Evolutionary conservation across 2,797 vertebrate genomes (phyloP).

Genomic region (Poeciliopsis gracilis): DNA sequence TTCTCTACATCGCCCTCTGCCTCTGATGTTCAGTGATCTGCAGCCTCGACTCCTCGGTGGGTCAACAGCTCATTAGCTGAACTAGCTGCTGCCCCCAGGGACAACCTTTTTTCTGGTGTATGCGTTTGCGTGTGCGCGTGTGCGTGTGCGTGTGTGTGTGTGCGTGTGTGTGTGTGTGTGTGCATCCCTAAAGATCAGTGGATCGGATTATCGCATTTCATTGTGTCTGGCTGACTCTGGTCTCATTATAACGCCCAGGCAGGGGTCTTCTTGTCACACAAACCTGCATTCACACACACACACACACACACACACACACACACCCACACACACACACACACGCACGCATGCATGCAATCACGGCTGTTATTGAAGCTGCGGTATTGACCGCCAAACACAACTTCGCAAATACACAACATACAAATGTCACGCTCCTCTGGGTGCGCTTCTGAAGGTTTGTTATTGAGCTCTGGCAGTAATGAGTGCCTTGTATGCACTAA

Average conservation of each 20-base stretch:
- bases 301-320: slow-evolving; percentile 24
- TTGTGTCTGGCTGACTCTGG: slow-evolving; percentile 75
- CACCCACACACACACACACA: slow-evolving; percentile 24
- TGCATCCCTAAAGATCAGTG: slow-evolving; percentile 59
- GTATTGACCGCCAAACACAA: slow-evolving; percentile 44
- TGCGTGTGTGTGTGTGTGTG: slow-evolving; percentile 23
- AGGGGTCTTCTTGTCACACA: slow-evolving; percentile 67
- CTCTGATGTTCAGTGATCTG: slow-evolving; percentile 69
- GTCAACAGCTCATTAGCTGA: slow-evolving; percentile 82
- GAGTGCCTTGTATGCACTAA: slow-evolving; percentile 37
- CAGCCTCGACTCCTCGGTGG: slow-evolving; percentile 70
- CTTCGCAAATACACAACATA: slow-evolving; percentile 41
- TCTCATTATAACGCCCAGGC: slow-evolving; percentile 78
- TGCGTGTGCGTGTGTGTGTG: slow-evolving; percentile 29
- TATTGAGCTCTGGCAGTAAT: slow-evolving; percentile 52
- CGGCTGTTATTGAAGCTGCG: slow-evolving; percentile 24
- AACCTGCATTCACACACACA: slow-evolving; percentile 21
- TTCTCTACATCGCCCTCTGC: slow-evolving; percentile 40
- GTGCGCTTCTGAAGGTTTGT: slow-evolving; percentile 30
- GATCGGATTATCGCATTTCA: slow-evolving; percentile 76
- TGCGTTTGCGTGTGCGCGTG: slow-evolving; percentile 26
- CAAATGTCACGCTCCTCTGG: slow-evolving; percentile 51
- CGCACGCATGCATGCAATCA: neutral
- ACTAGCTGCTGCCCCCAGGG: slow-evolving; percentile 70
- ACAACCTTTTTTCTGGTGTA: slow-evolving; percentile 49